Evolutionary conservation across 1,140 invertebrate genomes (phyloP).

Genomic region (Trachelipus rathkii): DNA sequence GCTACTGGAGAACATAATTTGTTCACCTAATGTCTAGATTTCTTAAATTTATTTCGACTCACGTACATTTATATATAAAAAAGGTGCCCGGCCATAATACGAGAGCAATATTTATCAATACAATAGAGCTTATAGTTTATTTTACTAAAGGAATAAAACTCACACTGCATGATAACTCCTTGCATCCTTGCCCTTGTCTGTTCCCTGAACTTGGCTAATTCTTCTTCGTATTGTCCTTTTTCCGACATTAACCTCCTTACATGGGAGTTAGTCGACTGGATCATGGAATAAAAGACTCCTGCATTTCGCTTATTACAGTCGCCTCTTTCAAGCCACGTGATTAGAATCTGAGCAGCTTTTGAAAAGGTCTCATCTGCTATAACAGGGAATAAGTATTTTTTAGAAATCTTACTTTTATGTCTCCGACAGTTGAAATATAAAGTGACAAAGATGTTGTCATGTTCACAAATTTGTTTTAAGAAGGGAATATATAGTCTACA

Average conservation of each 20-base stretch:
- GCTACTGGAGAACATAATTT: too few relatives aligned
- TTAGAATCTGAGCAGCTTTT: slow-evolving; percentile 65
- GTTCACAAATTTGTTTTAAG: too few relatives aligned
- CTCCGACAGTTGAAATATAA: too few relatives aligned
- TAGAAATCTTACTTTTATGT: too few relatives aligned
- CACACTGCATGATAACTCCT: slow-evolving; percentile 76
- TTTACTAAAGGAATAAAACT: slow-evolving; percentile 53
- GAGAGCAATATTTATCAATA: too few relatives aligned
- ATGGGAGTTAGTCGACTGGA: slow-evolving; percentile 88
- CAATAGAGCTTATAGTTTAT: too few relatives aligned
- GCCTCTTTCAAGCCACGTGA: slow-evolving; percentile 83
- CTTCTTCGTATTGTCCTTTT: slow-evolving; percentile 78
- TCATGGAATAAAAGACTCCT: slow-evolving; percentile 87
- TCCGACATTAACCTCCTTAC: slow-evolving; percentile 75
- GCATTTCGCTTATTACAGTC: slow-evolving; percentile 84
- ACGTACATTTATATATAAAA: background rate
- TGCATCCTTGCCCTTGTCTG: slow-evolving; percentile 74
- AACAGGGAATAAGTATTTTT: background rate
- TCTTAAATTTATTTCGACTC: too few relatives aligned
- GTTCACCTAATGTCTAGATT: too few relatives aligned
- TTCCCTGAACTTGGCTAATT: slow-evolving; percentile 73
- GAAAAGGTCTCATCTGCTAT: slow-evolving; percentile 54
- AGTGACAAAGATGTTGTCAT: too few relatives aligned
- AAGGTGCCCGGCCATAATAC: too few relatives aligned
- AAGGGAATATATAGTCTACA: too few relatives aligned